Percentiles rank a stretch among this genome's conserved stretches.
Conservation (phyloP, 1,140 invertebrate species). For the Apocrypta bakeri region DNA sequence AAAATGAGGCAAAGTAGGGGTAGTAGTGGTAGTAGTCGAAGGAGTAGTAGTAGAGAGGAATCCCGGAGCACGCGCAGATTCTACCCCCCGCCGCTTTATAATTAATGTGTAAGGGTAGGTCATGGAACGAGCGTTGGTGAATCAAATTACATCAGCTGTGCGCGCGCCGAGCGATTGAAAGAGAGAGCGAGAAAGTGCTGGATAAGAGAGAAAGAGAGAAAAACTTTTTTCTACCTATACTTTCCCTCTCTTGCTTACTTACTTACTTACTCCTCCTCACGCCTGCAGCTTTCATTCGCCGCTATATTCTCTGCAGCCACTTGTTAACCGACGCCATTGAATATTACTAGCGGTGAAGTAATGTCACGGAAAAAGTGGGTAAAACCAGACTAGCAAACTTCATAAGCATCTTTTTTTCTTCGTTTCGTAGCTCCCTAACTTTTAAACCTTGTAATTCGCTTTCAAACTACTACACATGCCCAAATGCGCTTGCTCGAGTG, state of each 20-base stretch:
- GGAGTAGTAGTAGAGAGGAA: slow-evolving; percentile 41
- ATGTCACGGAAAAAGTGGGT: slow-evolving; percentile 51
- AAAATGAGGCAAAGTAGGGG: slow-evolving; percentile 56
- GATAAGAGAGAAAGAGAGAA: slow-evolving; percentile 40
- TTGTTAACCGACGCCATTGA: slow-evolving; percentile 44
- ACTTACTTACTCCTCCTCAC: slow-evolving; percentile 12
- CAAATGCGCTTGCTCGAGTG: no score
- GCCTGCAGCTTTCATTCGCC: slow-evolving; percentile 33
- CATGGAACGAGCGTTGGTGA: slow-evolving; percentile 56
- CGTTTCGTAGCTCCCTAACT: background rate
- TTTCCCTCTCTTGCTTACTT: slow-evolving; percentile 24
- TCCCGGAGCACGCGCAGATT: slow-evolving; percentile 52
- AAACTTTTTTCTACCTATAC: slow-evolving; percentile 30
- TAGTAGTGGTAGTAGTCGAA: background rate
- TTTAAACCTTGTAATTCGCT: background rate
- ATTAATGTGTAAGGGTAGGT: slow-evolving; percentile 74
- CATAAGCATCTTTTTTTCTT: slow-evolving; percentile 32
- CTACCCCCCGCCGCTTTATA: slow-evolving; percentile 62
- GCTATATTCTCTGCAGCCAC: slow-evolving; percentile 47
- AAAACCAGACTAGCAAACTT: slow-evolving; percentile 44
- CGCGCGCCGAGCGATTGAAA: slow-evolving; percentile 39
- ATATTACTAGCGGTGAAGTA: slow-evolving; percentile 44
- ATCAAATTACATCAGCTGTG: slow-evolving; percentile 54
- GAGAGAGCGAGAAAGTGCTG: slow-evolving; percentile 51
- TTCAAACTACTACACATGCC: background rate